phyloP scores from a whole-genome alignment of 2,113 vertebrate genomes.

The Hiodon tergisus region DNA sequence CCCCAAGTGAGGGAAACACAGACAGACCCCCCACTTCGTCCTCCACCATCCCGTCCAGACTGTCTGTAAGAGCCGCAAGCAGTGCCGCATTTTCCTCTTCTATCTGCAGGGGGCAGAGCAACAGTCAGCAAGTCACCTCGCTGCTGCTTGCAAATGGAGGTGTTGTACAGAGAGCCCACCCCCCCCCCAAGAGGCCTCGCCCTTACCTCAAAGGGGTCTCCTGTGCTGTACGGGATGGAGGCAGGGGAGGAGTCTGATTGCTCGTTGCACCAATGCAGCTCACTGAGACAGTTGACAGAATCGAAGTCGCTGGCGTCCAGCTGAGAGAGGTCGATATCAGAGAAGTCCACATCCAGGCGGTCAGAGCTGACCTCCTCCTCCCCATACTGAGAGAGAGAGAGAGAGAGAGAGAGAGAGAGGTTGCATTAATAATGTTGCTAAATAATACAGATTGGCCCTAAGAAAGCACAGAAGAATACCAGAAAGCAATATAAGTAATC shows the following conservation, averaged over 20 bases:
- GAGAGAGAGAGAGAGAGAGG: constrained; percentile 34
- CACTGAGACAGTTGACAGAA: constrained; percentile 82
- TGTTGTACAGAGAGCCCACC: neutral
- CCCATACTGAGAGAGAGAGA: constrained; percentile 66
- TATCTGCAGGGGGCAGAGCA: constrained; percentile 58
- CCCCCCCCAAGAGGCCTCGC: neutral
- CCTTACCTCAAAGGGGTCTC: constrained; percentile 83
- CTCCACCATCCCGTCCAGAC: constrained; percentile 88
- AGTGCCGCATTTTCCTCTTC: constrained; percentile 92
- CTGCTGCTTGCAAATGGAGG: neutral
- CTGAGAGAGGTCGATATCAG: constrained; percentile 94
- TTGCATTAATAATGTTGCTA: too few species aligned
- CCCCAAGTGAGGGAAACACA: constrained; percentile 80
- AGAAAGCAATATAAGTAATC: too few species aligned
- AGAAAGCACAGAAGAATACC: too few species aligned
- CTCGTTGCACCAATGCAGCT: constrained; percentile 88
- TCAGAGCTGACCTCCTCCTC: constrained; percentile 81
- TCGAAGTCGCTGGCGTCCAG: constrained; percentile 90
- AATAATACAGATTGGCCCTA: too few species aligned
- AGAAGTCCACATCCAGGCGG: constrained; percentile 86
- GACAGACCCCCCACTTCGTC: constrained; percentile 80
- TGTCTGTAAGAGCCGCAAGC: constrained; percentile 89
- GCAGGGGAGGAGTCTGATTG: constrained; percentile 65
- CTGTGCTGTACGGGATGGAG: constrained; percentile 79
- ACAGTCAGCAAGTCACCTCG: neutral